These are phyloP conservation scores for Phoebastria nigripes DNA, from an alignment of 2,797 vertebrate genomes.

Conservation along the genomic window DNA sequence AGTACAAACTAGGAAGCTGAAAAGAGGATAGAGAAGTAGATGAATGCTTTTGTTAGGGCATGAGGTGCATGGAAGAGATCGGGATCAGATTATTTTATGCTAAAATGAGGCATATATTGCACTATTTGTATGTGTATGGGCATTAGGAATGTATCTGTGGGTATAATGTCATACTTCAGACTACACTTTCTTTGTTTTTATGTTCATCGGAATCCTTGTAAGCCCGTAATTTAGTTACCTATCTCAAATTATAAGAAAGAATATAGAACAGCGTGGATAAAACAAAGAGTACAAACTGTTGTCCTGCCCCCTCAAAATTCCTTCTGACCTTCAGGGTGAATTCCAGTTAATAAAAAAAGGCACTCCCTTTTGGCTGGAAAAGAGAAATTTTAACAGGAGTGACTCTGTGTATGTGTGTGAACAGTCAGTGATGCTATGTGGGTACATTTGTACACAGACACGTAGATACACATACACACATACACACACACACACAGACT, in stretches of 20 bases:
- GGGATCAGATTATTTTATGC: not conserved
- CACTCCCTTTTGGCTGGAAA: slow-evolving; percentile 39
- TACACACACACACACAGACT: no score
- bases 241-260: not conserved
- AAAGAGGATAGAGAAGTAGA: not conserved
- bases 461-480: not conserved
- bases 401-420: not conserved
- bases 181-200: not conserved
- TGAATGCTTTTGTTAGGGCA: not conserved
- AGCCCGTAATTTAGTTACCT: not conserved
- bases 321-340: slow-evolving; percentile 19
- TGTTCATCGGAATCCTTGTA: not conserved
- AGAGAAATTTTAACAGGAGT: not conserved
- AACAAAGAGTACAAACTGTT: not conserved
- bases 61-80: not conserved
- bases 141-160: not conserved
- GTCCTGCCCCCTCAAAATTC: slow-evolving; percentile 24
- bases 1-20: not conserved
- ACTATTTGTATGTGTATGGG: not conserved
- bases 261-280: not conserved
- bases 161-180: not conserved
- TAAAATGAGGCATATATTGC: not conserved
- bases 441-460: not conserved
- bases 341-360: slow-evolving; percentile 3
- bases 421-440: not conserved